phyloP scores from a whole-genome alignment of 2,113 vertebrate species.

The Scatophagus argus region DNA sequence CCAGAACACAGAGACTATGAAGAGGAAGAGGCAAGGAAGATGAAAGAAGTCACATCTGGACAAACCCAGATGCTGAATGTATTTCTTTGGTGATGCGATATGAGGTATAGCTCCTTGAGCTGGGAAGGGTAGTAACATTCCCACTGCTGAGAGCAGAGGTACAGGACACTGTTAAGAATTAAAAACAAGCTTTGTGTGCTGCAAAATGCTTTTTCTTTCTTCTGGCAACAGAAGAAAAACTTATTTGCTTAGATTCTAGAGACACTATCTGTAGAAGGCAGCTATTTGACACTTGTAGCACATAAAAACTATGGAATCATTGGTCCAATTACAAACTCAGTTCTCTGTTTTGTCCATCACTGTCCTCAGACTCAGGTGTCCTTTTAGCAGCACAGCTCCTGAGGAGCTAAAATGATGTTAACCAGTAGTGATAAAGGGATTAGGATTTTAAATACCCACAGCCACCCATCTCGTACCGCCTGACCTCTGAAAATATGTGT shows the following conservation, averaged over 20 bases:
- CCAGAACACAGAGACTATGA: background rate
- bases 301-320: background rate
- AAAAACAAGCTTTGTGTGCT: background rate
- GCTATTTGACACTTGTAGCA: background rate
- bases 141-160: too few species aligned
- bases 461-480: too few species aligned
- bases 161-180: background rate
- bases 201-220: background rate
- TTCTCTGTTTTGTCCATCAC: background rate
- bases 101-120: background rate
- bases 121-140: too few species aligned
- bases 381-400: background rate
- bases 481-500: too few species aligned
- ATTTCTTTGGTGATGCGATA: background rate
- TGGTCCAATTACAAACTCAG: too few species aligned
- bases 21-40: background rate
- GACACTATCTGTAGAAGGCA: background rate
- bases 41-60: constrained; percentile 3
- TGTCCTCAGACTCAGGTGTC: background rate
- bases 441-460: too few species aligned
- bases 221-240: background rate
- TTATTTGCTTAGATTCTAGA: background rate
- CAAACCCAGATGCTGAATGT: background rate
- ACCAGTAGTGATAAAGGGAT: too few species aligned
- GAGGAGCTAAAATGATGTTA: background rate